Evolutionary conservation across 2,113 vertebrate genomes (phyloP).

Genomic region (Strix uralensis): DNA sequence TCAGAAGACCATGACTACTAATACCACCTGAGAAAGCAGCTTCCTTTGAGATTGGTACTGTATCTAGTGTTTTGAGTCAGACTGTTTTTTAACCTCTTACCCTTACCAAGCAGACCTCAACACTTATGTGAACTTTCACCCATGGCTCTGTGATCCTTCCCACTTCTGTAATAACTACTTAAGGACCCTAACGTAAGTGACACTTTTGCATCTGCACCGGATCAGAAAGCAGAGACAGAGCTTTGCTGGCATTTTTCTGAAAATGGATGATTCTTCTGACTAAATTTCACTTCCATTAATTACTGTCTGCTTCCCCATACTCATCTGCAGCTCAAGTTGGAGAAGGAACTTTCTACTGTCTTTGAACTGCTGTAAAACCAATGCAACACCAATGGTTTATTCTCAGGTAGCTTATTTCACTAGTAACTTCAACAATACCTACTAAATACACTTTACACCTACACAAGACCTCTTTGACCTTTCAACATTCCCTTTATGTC

Average conservation of each 20-base stretch:
- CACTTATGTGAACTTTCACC: accelerated
- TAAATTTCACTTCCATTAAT: background rate
- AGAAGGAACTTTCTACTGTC: background rate
- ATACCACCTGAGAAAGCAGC: background rate
- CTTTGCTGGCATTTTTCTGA: background rate
- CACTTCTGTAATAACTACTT: background rate
- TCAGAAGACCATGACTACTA: background rate
- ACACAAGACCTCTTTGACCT: background rate
- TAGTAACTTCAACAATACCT: background rate
- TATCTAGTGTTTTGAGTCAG: background rate
- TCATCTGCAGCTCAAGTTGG: background rate
- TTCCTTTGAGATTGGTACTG: background rate
- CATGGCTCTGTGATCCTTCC: background rate
- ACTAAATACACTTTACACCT: background rate
- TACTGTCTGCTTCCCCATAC: background rate
- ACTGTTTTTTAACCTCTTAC: background rate
- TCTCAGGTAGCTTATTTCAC: background rate
- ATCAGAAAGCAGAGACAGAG: background rate
- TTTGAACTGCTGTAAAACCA: background rate
- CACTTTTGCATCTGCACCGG: background rate
- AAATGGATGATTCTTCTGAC: background rate
- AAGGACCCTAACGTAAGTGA: background rate
- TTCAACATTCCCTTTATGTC: background rate
- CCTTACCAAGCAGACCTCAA: background rate
- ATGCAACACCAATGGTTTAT: background rate